Evolutionary conservation across 2,113 vertebrate genomes (phyloP).

Genomic region (Raja brachyura): DNA sequence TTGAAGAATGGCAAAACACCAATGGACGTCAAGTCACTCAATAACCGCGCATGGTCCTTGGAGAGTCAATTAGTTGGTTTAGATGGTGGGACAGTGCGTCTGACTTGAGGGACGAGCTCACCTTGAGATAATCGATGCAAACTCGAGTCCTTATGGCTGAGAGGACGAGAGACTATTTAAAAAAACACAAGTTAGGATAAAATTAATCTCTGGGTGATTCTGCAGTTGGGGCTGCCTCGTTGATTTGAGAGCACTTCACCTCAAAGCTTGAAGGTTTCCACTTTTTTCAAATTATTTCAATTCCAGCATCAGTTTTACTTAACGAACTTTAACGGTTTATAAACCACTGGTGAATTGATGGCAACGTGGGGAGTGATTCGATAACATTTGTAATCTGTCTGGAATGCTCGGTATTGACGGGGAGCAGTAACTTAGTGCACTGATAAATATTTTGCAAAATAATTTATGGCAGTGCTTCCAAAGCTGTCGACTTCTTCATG

Average conservation of each 20-base stretch:
- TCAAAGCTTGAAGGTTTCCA: neutral
- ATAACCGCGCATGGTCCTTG: neutral
- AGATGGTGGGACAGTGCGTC: neutral
- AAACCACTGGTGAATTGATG: neutral
- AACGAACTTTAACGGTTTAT: constrained; percentile 19
- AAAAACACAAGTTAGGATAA: neutral
- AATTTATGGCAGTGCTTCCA: constrained; percentile 17
- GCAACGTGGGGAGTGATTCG: neutral
- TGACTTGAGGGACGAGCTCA: neutral
- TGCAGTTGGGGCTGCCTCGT: neutral
- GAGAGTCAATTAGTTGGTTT: constrained; percentile 30
- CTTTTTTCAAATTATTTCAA: constrained; percentile 10
- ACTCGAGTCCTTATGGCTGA: neutral
- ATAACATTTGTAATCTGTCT: neutral
- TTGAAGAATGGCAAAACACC: neutral
- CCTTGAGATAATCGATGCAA: neutral
- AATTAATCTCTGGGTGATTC: constrained; percentile 14
- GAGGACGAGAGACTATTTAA: neutral
- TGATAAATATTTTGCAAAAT: constrained; percentile 28
- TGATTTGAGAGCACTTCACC: constrained; percentile 12
- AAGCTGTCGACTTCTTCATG: constrained; percentile 29
- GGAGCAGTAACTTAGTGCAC: neutral
- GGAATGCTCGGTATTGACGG: neutral
- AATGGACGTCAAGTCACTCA: neutral
- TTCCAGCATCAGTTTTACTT: constrained; percentile 12